Base-by-base conservation (phyloP, 2,797 vertebrate species). In the Leuciscus waleckii region DNA sequence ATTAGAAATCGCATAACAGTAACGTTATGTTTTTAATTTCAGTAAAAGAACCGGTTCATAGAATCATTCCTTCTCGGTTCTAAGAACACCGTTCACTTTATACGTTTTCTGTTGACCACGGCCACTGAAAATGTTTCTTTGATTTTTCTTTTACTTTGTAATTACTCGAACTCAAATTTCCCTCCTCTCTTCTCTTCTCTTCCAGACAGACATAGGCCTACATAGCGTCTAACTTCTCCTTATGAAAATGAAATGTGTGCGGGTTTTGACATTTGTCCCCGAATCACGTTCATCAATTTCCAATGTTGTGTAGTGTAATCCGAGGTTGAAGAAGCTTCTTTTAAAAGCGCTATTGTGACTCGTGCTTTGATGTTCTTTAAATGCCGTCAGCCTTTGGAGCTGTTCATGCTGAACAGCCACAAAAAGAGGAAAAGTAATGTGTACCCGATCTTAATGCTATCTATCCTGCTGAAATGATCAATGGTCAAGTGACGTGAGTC, bases 361-460 rank as follows among this genome's bases (percentile, higher is more conserved):
- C 78, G 86, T 90, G 88, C 89, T 90, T 88, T 92, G 82, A 89
- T 91, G 85, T 84, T 89, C 79, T 85, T 89, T 67, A 86, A 80
- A 75, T 63, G 54, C 71, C 0, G 2, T 65, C 76, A 85, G 86
- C 82, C 83, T 80, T 82, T 71, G 5, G 71, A 51, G 32, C 84
- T 89, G 84, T 81, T 88, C 61, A 82, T 76, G 63, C 89, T 68
- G 46, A 80, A 83, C 80, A 79, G 61, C 69, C 77, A 56, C 78
- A 84, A 90, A 78, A 86, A 90, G 86, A 67, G 85, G 79, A 84
- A 85, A 65, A 49, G 39, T 56, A 81, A 81, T 85, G 61, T 39
- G 74, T 29, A 26, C 54, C 63, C 16, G 11, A 65, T 73, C 14
- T 73, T 58, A 81, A 54, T 41, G 4, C 58, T 79, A n/a, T n/a